Evolutionary conservation across 1,140 invertebrate species (phyloP).

Genomic region (Ceratina japonica): DNA sequence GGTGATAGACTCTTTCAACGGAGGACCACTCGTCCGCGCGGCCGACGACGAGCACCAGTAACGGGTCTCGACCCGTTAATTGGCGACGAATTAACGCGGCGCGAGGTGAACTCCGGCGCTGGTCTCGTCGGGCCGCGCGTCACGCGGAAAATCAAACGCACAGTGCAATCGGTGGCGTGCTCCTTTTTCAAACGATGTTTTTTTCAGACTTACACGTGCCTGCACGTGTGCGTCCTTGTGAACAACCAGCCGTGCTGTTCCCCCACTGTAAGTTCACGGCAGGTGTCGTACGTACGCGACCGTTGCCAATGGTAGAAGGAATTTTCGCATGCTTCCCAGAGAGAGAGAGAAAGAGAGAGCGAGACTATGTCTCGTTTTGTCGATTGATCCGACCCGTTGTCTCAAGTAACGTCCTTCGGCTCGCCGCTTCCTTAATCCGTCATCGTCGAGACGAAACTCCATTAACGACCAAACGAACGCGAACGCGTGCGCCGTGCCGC

Average conservation of each 20-base stretch:
- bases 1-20: background rate
- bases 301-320: slow-evolving; percentile 32
- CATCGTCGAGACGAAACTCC: background rate
- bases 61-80: background rate
- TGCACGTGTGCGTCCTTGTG: slow-evolving; percentile 91
- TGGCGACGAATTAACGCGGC: background rate
- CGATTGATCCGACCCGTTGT: background rate
- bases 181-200: slow-evolving; percentile 69
- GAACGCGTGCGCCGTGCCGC: background rate
- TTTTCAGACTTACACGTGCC: slow-evolving; percentile 92
- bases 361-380: background rate
- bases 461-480: background rate
- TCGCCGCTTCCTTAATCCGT: background rate
- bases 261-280: slow-evolving; percentile 85
- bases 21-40: slow-evolving; percentile 37
- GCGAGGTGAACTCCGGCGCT: slow-evolving; percentile 1
- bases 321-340: slow-evolving; percentile 40
- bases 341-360: background rate
- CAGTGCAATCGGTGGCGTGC: slow-evolving; percentile 37
- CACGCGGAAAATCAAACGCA: slow-evolving; percentile 19
- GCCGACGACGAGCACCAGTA: slow-evolving; percentile 9
- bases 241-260: slow-evolving; percentile 90
- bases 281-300: slow-evolving; percentile 48
- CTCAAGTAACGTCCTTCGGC: slow-evolving; percentile 1
- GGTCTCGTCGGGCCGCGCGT: background rate